A percentile compares a stretch with the other conserved stretches of the same genome.
phyloP scores from a whole-genome alignment of 2,888 invertebrate genomes.

The Nomada fabriciana region DNA sequence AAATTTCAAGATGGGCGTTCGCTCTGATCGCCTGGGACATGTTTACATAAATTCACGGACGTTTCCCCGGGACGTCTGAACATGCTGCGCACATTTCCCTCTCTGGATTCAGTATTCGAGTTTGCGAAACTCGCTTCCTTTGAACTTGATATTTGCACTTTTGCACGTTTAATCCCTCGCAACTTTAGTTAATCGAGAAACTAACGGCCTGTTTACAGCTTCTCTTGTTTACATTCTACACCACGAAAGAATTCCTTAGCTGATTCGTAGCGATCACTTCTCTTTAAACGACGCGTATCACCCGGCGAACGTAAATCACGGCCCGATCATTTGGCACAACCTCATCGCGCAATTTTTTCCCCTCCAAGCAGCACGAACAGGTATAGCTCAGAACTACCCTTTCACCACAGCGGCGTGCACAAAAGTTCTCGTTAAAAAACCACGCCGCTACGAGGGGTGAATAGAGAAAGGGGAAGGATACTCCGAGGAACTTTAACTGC shows the following conservation, averaged over 20 bases:
- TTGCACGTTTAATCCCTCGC: background rate
- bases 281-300: background rate
- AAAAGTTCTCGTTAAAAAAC: conserved; percentile 62
- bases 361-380: background rate
- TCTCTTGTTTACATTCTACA: too few relatives aligned
- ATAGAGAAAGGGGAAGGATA: background rate
- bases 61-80: conserved; percentile 39
- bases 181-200: conserved; percentile 5
- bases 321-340: conserved; percentile 4
- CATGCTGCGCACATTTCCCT: background rate
- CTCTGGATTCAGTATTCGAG: background rate
- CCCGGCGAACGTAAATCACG: too few relatives aligned
- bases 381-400: background rate
- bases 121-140: conserved; percentile 31
- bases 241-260: background rate
- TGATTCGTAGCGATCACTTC: background rate
- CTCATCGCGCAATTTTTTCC: background rate
- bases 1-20: conserved; percentile 26
- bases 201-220: background rate
- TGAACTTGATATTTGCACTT: conserved; percentile 10
- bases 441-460: background rate
- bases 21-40: conserved; percentile 58
- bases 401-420: conserved; percentile 15
- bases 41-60: conserved; percentile 53
- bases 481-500: conserved; percentile 26